These are phyloP conservation scores for Cosmia pyralina DNA, from an alignment of 2,888 invertebrate genomes.

Conservation along the genomic window DNA sequence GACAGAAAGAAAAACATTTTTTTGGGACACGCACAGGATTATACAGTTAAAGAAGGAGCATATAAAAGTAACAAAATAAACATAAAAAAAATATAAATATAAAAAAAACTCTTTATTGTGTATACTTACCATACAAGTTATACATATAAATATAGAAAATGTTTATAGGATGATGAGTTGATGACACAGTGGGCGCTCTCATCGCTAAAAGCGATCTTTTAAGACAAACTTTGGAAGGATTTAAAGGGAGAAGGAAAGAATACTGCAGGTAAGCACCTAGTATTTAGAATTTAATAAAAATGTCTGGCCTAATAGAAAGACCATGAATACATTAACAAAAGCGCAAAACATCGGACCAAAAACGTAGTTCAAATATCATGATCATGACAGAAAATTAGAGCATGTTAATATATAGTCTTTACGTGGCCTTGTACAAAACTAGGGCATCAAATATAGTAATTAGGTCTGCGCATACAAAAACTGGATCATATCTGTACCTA, in stretches of 20 bases:
- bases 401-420: constrained; percentile 20
- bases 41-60: no score
- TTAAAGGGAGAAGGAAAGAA: not conserved
- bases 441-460: constrained; percentile 32
- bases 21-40: no score
- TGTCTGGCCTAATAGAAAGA: not conserved
- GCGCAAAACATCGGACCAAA: constrained; percentile 3
- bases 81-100: no score
- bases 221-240: not conserved
- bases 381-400: constrained; percentile 28
- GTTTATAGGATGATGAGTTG: no score
- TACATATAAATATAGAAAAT: not conserved
- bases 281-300: not conserved
- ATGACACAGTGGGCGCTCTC: not conserved
- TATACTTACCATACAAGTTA: not conserved
- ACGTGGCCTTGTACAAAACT: constrained; percentile 31
- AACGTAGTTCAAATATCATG: constrained; percentile 9
- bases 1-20: no score
- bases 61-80: no score
- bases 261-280: not conserved
- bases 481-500: not conserved
- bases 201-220: not conserved
- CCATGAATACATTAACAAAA: not conserved
- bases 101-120: not conserved
- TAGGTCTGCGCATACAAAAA: constrained; percentile 31